Percentiles rank a stretch among this genome's conserved stretches.
Conservation (phyloP, 2,113 vertebrate genomes). For the Cheirogaleus medius region DNA sequence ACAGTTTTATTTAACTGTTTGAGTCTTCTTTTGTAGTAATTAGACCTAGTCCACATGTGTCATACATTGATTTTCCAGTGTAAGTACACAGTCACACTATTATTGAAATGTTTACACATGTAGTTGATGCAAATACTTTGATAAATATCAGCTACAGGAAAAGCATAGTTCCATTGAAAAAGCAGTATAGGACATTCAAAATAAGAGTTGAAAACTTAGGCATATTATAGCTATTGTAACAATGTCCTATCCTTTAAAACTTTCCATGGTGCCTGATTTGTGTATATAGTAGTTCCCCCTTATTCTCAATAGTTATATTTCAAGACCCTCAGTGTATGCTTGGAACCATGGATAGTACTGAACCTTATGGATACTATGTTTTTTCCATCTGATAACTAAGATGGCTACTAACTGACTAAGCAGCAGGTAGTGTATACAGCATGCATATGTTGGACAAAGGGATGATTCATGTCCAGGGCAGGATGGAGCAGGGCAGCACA, state of each 20-base stretch:
- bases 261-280: background rate
- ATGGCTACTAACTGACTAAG: background rate
- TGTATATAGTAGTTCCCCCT: background rate
- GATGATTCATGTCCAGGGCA: background rate
- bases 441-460: background rate
- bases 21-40: background rate
- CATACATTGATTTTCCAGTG: background rate
- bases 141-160: background rate
- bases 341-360: background rate
- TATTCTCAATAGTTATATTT: background rate
- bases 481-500: background rate
- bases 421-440: accelerated
- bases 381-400: background rate
- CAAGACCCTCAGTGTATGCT: background rate
- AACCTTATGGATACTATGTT: background rate
- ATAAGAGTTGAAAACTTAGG: background rate
- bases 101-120: background rate
- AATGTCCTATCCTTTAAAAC: background rate
- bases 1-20: background rate
- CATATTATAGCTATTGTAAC: background rate
- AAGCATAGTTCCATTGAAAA: background rate
- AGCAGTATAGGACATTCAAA: background rate
- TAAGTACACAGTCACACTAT: background rate
- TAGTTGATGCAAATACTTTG: background rate
- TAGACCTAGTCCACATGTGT: background rate